phyloP scores from a whole-genome alignment of 2,113 vertebrate genomes.

The Cairina moschata region DNA sequence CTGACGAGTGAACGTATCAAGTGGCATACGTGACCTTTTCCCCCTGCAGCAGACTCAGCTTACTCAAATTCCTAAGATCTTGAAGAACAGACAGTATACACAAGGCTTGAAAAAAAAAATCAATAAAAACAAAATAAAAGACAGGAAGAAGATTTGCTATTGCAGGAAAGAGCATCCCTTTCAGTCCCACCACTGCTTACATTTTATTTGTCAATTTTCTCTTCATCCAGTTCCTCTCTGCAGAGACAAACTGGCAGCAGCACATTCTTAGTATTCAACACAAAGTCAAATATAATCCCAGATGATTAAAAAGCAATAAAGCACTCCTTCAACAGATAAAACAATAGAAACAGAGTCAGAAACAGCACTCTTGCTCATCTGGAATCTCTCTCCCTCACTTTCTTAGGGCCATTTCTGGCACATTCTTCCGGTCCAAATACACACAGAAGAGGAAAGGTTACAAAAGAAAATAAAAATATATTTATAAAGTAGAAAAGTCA shows the following conservation, averaged over 20 bases:
- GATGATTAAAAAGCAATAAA: neutral
- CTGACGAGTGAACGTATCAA: slow-evolving; percentile 19
- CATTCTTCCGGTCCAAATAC: neutral
- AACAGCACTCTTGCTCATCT: neutral
- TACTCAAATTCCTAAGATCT: slow-evolving; percentile 26
- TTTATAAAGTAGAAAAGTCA: neutral
- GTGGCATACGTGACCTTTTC: slow-evolving; percentile 37
- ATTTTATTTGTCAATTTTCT: slow-evolving; percentile 3
- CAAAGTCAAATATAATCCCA: neutral
- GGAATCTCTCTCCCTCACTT: neutral
- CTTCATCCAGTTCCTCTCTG: neutral
- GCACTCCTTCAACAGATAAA: neutral
- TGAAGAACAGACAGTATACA: slow-evolving; percentile 19
- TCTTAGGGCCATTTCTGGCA: neutral
- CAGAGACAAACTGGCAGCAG: neutral
- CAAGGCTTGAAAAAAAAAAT: slow-evolving; percentile 1
- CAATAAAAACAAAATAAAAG: slow-evolving; percentile 53
- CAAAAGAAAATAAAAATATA: neutral
- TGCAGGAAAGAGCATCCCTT: neutral
- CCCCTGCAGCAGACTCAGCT: neutral
- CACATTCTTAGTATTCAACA: neutral
- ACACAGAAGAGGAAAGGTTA: neutral
- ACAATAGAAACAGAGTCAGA: neutral
- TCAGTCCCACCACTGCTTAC: neutral
- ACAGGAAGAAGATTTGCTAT: slow-evolving; percentile 2